phyloP scores from a whole-genome alignment of 1,140 invertebrate genomes.

The Pachyrhynchus sulphureomaculatus region DNA sequence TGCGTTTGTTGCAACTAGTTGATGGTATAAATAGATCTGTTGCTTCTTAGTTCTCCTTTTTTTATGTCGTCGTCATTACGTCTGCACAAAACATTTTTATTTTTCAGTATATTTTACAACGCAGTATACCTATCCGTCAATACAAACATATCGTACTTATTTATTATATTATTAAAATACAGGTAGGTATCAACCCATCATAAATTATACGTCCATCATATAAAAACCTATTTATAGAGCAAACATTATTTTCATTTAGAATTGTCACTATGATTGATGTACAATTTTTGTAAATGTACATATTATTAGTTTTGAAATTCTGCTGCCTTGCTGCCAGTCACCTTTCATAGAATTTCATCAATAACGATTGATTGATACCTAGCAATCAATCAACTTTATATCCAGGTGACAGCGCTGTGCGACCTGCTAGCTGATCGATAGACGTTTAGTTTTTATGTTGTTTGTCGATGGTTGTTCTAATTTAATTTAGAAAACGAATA shows the following conservation, averaged over 20 bases:
- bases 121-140: no score
- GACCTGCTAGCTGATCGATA: constrained; percentile 16
- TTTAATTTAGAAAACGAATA: no score
- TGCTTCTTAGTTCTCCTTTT: no score
- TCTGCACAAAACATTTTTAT: no score
- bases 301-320: constrained; percentile 29
- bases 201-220: constrained; percentile 26
- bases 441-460: background rate
- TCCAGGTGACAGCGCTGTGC: constrained; percentile 21
- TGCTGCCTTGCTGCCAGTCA: constrained; percentile 23
- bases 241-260: constrained; percentile 25
- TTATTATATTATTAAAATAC: no score
- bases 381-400: constrained; percentile 29
- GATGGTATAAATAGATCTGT: no score
- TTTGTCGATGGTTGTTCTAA: background rate
- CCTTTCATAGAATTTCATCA: constrained; percentile 27
- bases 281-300: constrained; percentile 31
- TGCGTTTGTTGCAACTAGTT: no score
- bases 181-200: background rate
- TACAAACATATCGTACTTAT: no score
- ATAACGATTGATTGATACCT: constrained; percentile 32
- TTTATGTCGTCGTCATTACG: no score
- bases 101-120: no score
- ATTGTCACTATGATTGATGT: constrained; percentile 31
- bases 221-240: constrained; percentile 20